Evolutionary conservation across 2,888 invertebrate genomes (phyloP).

Genomic region (Tachina fera): DNA sequence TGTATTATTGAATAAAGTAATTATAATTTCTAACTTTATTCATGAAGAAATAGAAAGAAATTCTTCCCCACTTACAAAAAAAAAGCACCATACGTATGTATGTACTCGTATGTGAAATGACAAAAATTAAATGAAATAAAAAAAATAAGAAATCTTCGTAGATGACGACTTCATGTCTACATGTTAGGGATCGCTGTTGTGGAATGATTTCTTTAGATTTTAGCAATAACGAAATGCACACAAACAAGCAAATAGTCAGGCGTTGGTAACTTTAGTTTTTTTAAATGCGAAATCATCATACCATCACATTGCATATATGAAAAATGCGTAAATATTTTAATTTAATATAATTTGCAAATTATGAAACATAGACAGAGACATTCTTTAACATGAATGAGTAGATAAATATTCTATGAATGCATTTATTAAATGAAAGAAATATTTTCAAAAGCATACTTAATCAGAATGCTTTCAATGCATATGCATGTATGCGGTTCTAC

Average conservation of each 20-base stretch:
- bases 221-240: constrained; percentile 20
- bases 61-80: constrained; percentile 31
- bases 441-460: constrained; percentile 44
- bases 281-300: constrained; percentile 10
- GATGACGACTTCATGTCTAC: constrained; percentile 57
- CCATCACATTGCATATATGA: constrained; percentile 29
- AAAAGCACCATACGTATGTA: neutral
- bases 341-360: constrained; percentile 64
- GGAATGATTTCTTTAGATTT: constrained; percentile 64
- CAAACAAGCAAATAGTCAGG: constrained; percentile 11
- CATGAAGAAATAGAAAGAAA: too few relatives aligned
- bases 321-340: constrained; percentile 70
- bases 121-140: constrained; percentile 26
- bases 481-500: neutral
- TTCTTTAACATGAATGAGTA: constrained; percentile 46
- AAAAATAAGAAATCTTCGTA: neutral
- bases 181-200: constrained; percentile 52
- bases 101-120: constrained; percentile 2
- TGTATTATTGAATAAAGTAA: too few relatives aligned
- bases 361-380: constrained; percentile 8
- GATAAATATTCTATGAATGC: constrained; percentile 49
- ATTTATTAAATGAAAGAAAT: constrained; percentile 47
- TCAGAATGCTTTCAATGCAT: constrained; percentile 41
- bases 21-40: too few relatives aligned
- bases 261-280: constrained; percentile 31